phyloP scores from a whole-genome alignment of 2,113 vertebrate species.

The Diadophis punctatus region DNA sequence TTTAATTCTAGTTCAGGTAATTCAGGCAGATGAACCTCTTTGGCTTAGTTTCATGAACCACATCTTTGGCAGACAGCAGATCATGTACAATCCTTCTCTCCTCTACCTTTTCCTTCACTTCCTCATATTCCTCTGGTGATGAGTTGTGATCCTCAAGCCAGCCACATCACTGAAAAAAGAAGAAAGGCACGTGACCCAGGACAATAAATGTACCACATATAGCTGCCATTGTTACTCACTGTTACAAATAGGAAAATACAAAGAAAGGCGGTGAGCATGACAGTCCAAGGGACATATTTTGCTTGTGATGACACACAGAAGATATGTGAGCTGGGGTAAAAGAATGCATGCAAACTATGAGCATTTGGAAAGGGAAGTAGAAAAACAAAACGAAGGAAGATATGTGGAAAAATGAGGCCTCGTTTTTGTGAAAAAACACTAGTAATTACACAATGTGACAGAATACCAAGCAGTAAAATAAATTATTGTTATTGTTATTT shows the following conservation, averaged over 20 bases:
- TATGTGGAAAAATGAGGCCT: not conserved
- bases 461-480: not conserved
- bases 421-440: not conserved
- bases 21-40: not conserved
- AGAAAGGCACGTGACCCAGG: not conserved
- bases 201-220: not conserved
- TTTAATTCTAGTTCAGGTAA: not conserved
- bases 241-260: not conserved
- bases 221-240: not conserved
- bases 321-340: not conserved
- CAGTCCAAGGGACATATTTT: not conserved
- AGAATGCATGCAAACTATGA: not conserved
- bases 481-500: not conserved
- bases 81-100: not conserved
- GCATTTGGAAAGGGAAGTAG: not conserved
- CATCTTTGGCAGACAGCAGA: not conserved
- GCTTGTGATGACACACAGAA: not conserved
- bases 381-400: not conserved
- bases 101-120: slow-evolving; percentile 15
- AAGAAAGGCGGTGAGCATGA: not conserved
- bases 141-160: not conserved
- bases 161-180: slow-evolving; percentile 13
- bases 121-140: not conserved
- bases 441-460: not conserved
- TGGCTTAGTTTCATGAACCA: slow-evolving; percentile 5